A percentile compares a stretch with the other conserved stretches of the same genome.
phyloP scores from a whole-genome alignment of 2,797 vertebrate species.

The Ctenopoma multispine region DNA sequence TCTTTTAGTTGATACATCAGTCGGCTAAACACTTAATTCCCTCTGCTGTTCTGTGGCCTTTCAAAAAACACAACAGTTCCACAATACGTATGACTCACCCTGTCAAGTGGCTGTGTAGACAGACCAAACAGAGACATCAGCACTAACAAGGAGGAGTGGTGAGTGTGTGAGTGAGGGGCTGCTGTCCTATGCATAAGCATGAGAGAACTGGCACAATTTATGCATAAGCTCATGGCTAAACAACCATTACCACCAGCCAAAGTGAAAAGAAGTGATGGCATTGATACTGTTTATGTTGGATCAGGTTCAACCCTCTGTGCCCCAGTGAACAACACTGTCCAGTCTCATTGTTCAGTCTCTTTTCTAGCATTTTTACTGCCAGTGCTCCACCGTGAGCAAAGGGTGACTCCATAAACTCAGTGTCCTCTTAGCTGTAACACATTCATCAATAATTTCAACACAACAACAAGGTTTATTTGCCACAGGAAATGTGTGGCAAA shows the following conservation, averaged over 20 bases:
- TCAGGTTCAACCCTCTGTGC: constrained; percentile 31
- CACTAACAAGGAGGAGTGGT: constrained; percentile 8
- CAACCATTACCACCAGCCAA: constrained; percentile 35
- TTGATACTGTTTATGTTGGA: constrained; percentile 65
- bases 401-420: constrained; percentile 17
- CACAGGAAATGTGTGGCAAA: neutral
- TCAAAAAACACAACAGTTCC: constrained; percentile 38
- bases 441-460: constrained; percentile 24
- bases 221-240: constrained; percentile 33
- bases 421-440: neutral
- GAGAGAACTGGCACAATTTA: constrained; percentile 46
- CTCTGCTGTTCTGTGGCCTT: neutral
- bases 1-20: constrained; percentile 13
- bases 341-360: constrained; percentile 22
- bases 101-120: constrained; percentile 31
- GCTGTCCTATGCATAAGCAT: constrained; percentile 60
- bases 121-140: constrained; percentile 57
- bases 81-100: constrained; percentile 47
- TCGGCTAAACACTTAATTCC: neutral
- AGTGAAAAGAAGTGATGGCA: constrained; percentile 53
- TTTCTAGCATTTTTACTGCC: constrained; percentile 16
- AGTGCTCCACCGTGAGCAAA: neutral
- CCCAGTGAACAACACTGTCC: constrained; percentile 41
- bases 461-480: neutral
- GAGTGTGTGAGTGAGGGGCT: constrained; percentile 1